A percentile compares a stretch with the other conserved stretches of the same genome.
Conservation (phyloP, 2,113 vertebrate species). For the Symphodus melops region DNA sequence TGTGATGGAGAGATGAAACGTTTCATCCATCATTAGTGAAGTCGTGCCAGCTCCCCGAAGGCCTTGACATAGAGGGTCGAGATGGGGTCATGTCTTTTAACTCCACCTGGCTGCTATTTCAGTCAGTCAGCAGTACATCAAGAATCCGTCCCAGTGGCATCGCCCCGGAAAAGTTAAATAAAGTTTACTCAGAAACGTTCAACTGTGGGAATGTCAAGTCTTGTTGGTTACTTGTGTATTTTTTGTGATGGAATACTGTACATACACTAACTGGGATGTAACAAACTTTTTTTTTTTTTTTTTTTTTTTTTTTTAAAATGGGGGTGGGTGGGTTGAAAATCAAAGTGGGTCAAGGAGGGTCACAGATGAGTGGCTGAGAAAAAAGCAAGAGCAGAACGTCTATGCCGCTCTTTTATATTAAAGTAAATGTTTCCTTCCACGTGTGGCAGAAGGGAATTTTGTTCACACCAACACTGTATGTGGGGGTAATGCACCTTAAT, state of each 20-base stretch:
- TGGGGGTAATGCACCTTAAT: too few species aligned
- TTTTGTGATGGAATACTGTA: conserved; percentile 6
- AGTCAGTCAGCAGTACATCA: conserved; percentile 33
- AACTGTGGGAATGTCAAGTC: neutral
- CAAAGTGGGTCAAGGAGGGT: too few species aligned
- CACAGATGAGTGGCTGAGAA: too few species aligned
- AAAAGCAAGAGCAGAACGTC: too few species aligned
- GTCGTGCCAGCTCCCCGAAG: conserved; percentile 41
- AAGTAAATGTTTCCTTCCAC: too few species aligned
- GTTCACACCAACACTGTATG: too few species aligned
- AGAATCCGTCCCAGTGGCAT: conserved; percentile 26
- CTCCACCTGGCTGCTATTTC: conserved; percentile 67
- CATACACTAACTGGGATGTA: neutral
- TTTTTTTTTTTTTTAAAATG: too few species aligned
- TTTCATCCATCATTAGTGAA: conserved; percentile 70
- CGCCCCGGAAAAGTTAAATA: conserved; percentile 23
- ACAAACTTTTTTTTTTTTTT: too few species aligned
- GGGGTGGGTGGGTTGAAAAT: too few species aligned
- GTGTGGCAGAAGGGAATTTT: too few species aligned
- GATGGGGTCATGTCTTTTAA: conserved; percentile 47
- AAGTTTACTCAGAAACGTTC: conserved; percentile 20
- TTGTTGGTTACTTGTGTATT: neutral
- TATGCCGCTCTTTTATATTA: too few species aligned
- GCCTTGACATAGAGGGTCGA: conserved; percentile 42
- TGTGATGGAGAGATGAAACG: conserved; percentile 65